phyloP scores from a whole-genome alignment of 2,113 vertebrate species.

The Balaeniceps rex region DNA sequence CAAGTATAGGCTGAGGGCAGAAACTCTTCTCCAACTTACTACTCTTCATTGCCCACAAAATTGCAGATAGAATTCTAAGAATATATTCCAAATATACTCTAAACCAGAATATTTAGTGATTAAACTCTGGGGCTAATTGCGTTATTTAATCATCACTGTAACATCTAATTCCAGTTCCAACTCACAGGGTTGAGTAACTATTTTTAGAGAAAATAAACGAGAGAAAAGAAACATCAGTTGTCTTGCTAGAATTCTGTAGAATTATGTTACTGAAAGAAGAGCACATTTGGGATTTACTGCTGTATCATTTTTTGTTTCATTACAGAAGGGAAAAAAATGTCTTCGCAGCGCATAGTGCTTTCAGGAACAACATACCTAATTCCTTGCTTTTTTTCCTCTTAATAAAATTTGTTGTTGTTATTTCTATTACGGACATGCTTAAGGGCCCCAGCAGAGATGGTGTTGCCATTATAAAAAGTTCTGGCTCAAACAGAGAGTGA shows the following conservation, averaged over 20 bases:
- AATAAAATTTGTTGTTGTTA: not conserved
- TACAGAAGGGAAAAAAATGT: not conserved
- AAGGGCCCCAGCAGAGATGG: not conserved
- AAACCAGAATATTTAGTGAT: not conserved
- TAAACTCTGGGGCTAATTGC: not conserved
- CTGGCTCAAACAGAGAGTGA: not conserved
- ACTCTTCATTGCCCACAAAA: not conserved
- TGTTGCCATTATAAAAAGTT: not conserved
- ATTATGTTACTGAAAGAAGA: not conserved
- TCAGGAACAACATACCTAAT: not conserved
- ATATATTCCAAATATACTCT: not conserved
- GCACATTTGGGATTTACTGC: not conserved
- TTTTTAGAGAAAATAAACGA: not conserved
- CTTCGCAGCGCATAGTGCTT: not conserved
- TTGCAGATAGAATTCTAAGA: not conserved
- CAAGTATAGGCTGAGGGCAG: not conserved
- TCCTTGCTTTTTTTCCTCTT: not conserved
- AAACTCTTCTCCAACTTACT: not conserved
- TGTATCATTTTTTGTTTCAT: not conserved
- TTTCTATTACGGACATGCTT: not conserved
- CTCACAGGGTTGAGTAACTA: not conserved
- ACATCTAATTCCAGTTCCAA: not conserved
- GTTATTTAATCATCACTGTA: not conserved
- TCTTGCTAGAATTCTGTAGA: not conserved
- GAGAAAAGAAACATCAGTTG: not conserved